Conservation (phyloP, 2,888 invertebrate species). For the Xanthorhoe spadicearia region DNA sequence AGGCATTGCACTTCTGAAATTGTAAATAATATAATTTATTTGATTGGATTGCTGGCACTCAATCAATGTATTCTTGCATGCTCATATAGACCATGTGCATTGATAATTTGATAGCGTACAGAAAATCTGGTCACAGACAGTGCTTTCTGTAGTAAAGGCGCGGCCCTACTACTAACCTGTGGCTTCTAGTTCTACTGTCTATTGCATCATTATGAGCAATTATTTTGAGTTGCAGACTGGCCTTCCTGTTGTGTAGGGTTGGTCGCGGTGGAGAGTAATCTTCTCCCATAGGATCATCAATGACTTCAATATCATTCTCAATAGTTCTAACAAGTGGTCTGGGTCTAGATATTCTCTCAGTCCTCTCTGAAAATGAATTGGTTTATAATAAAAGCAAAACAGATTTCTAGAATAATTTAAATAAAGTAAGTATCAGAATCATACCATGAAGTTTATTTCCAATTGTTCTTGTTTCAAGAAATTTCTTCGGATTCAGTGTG, state of each 20-base stretch:
- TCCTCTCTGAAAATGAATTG: constrained; percentile 30
- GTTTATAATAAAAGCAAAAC: background rate
- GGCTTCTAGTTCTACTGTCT: constrained; percentile 51
- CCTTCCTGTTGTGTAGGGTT: constrained; percentile 61
- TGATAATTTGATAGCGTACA: no score
- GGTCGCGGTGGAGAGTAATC: constrained; percentile 56
- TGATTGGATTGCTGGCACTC: no score
- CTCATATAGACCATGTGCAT: no score
- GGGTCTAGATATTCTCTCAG: constrained; percentile 52
- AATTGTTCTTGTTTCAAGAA: constrained; percentile 61
- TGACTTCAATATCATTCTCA: constrained; percentile 76
- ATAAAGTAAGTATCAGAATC: background rate
- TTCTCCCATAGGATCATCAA: constrained; percentile 75
- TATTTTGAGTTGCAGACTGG: constrained; percentile 76
- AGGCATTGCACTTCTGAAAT: constrained; percentile 57
- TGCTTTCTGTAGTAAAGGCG: no score
- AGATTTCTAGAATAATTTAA: background rate
- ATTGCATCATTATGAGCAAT: constrained; percentile 70
- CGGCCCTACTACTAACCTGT: constrained; percentile 58
- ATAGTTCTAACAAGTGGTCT: constrained; percentile 77
- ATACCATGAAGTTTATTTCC: constrained; percentile 59
- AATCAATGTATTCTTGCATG: no score
- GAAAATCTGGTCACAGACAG: no score
- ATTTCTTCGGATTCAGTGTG: constrained; percentile 57
- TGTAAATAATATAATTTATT: background rate